Evolutionary conservation across 2,797 vertebrate species (phyloP).

Genomic region (Remorina albescens): DNA sequence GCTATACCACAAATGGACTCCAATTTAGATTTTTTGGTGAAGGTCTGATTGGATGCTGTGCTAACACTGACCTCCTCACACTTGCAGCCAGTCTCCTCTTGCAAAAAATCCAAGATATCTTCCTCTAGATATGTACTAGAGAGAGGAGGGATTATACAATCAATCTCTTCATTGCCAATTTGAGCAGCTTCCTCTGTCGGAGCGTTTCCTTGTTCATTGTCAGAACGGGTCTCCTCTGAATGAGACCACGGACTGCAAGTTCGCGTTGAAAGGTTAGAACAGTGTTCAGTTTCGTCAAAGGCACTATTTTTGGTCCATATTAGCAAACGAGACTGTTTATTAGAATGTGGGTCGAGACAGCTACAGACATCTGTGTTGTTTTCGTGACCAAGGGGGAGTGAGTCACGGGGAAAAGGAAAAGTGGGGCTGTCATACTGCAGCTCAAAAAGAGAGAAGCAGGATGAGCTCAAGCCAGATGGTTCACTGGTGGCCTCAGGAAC

Average conservation of each 20-base stretch:
- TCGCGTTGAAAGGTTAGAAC: slow-evolving; percentile 99
- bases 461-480: slow-evolving; percentile 90
- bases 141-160: slow-evolving; percentile 92
- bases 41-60: slow-evolving; percentile 88
- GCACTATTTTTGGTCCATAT: slow-evolving; percentile 99
- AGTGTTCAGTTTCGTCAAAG: slow-evolving; percentile 99
- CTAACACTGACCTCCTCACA: slow-evolving; percentile 87
- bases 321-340: slow-evolving; percentile 99
- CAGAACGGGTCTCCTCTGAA: slow-evolving; percentile 98
- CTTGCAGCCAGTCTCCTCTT: slow-evolving; percentile 87
- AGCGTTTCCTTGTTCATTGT: slow-evolving; percentile 93
- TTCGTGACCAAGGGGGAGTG: slow-evolving; percentile 89
- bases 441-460: slow-evolving; percentile 99
- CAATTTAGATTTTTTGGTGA: slow-evolving; percentile 96
- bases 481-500: slow-evolving; percentile 91
- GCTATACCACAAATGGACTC: slow-evolving; percentile 99
- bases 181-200: slow-evolving; percentile 91
- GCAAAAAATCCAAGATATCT: slow-evolving; percentile 95
- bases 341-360: slow-evolving; percentile 94
- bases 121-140: slow-evolving; percentile 94
- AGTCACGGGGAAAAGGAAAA: slow-evolving; percentile 94
- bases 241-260: slow-evolving; percentile 99
- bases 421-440: slow-evolving; percentile 97
- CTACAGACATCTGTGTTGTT: slow-evolving; percentile 91
- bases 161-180: slow-evolving; percentile 90